Conservation (phyloP, 2,113 vertebrate species). For the Rhinopomastus cyanomelas region DNA sequence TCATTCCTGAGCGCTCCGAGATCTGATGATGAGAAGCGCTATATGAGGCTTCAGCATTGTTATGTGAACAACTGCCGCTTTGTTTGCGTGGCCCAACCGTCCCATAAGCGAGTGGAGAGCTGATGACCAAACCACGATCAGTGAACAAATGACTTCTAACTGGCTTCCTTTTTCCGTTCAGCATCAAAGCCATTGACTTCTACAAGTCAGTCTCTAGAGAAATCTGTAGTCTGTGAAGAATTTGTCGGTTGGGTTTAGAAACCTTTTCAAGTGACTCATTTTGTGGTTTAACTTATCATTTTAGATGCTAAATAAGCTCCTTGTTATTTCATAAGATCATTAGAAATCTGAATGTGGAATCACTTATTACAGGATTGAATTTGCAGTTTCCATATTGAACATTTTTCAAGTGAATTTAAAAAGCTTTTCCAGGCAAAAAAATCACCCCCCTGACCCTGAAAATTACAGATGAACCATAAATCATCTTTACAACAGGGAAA, state of each 20-base stretch:
- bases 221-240: not conserved
- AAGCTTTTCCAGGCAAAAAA: not conserved
- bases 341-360: not conserved
- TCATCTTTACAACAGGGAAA: not conserved
- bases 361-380: not conserved
- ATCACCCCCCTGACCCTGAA: not conserved
- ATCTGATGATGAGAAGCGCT: not conserved
- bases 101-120: not conserved
- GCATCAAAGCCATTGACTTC: not conserved
- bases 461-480: not conserved
- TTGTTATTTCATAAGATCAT: not conserved
- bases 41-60: not conserved
- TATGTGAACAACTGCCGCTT: conserved; percentile 30
- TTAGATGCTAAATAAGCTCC: not conserved
- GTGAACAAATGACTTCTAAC: conserved; percentile 4
- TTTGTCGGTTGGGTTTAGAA: not conserved
- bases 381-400: not conserved
- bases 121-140: conserved; percentile 22
- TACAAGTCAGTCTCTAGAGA: not conserved
- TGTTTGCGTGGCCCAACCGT: conserved; percentile 16
- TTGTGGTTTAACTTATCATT: not conserved
- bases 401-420: conserved; percentile 1
- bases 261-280: not conserved
- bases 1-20: not conserved
- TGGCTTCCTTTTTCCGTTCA: not conserved